Evolutionary conservation across 2,888 invertebrate genomes (phyloP).

Genomic region (Phasia obesa): DNA sequence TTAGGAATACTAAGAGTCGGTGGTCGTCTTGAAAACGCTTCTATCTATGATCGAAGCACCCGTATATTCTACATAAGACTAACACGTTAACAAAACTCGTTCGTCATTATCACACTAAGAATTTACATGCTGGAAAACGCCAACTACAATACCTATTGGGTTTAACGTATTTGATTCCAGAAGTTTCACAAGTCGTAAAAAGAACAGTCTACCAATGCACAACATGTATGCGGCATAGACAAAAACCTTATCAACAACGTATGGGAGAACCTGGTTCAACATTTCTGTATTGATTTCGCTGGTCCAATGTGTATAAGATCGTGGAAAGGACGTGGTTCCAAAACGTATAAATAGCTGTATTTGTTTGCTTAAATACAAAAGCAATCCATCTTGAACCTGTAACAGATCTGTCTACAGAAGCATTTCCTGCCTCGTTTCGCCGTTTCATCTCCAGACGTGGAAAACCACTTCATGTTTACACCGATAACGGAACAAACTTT

Average conservation of each 20-base stretch:
- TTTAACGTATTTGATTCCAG: constrained; percentile 38
- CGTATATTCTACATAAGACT: constrained; percentile 19
- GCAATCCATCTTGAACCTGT: constrained; percentile 38
- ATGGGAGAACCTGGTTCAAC: constrained; percentile 59
- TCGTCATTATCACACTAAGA: background rate
- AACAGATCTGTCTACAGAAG: constrained; percentile 67
- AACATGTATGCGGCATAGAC: constrained; percentile 35
- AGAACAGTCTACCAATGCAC: too few relatives aligned
- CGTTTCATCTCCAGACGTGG: constrained; percentile 69
- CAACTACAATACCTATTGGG: constrained; percentile 4
- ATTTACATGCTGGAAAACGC: constrained; percentile 10
- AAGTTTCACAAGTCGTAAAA: too few relatives aligned
- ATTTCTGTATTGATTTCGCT: constrained; percentile 4
- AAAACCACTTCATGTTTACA: constrained; percentile 51
- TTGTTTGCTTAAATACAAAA: too few relatives aligned
- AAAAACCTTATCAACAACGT: constrained; percentile 53
- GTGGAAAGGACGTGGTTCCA: too few relatives aligned
- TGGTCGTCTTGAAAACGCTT: constrained; percentile 21
- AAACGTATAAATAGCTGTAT: too few relatives aligned
- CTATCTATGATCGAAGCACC: constrained; percentile 27
- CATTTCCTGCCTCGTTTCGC: constrained; percentile 74
- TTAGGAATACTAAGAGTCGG: constrained; percentile 24
- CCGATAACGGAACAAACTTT: constrained; percentile 70
- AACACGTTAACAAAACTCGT: background rate
- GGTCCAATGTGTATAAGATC: too few relatives aligned